Base-by-base conservation (phyloP, 64 coral and sea anemone species). In the Hydrozoanthus tunicans region DNA sequence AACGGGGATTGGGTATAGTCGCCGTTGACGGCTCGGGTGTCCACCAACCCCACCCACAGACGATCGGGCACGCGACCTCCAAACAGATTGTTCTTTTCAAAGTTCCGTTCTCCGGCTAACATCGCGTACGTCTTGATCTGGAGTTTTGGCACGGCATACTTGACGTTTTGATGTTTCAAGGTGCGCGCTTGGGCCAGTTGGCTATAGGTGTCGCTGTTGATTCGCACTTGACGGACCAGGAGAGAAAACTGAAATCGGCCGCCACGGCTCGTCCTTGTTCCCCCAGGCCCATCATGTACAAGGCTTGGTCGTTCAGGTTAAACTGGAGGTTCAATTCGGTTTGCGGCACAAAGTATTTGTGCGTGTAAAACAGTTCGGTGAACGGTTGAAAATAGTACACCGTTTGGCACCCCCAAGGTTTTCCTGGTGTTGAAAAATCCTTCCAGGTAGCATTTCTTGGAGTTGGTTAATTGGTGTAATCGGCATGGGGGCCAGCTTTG, bases 361-460 rank as follows among this genome's bases (percentile, higher is more conserved):
- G 67, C 5, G 25, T 70, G 67, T 15, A 70, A 70, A 70, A 70
- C 0, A 70, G 67, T 70, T 70, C 67, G 67, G 67, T 70, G 32
- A 43, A 43, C 32, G 32, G 32, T 43, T 43, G 32, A 43, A 43
- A 43, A 43, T 43, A 43, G 0, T 70, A 70, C 67, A 70, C 67
- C 67, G 67, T 70, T 70, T 70, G 67, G 67, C 67, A 6, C 67
- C 67, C 67, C 67, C 67, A 70, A 70, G 67, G 67, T 70, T 17
- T 70, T 24, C 7, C 67, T 0, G 67, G 67, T 70, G 67, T 70
- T 70, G 67, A 70, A 70, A 70, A 70, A 70, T 70, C 67, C 67
- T 70, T 70, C 67, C 67, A 70, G 67, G 67, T 70, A 70, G 15
- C 67, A 70, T 70, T 70, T 70, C 67, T 70, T 70, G 67, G 67